Base-by-base conservation (phyloP, 2,888 invertebrate genomes). In the Drosophila fungiperda region DNA sequence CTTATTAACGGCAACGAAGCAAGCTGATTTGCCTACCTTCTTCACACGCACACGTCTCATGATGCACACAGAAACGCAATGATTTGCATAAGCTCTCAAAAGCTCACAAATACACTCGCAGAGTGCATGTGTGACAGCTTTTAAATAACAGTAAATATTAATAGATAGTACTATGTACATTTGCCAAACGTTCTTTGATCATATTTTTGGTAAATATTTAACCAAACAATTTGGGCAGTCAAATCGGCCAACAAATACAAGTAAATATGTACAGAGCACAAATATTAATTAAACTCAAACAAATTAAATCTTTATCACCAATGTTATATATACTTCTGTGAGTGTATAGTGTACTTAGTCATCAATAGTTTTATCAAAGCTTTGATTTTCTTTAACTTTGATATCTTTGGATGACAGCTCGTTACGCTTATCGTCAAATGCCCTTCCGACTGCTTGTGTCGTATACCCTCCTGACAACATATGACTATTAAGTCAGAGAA, bases 31-130 rank as follows among this genome's bases (percentile, higher is more conserved):
- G 36, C 50, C 23, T 50, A 53, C 17, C 35, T n/a, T 38, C 35
- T n/a, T 38, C 8, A 38, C 76, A 76, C 62, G 75, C 78, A 50
- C 58, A 29, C 20, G 26, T 58, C 78, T 61, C 78, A 78, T 73
- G 78, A 73, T 73, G 65, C 38, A 45, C 12, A n/a, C 35, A 23
- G 35, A 9, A 29, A 17, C 5, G 2, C 3, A n/a, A 35, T 29
- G 15, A 29, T 26, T 9, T 17, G 9, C 17, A 29, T 48, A 8
- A 49, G 48, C 23, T 58, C 35, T 26, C 0, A 1, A 53, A 61
- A 26, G 33, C 53, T 45, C 15, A 29, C 33, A 4, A 33, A 49
- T 29, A 52, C 32, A 23, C 29, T 11, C 0, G 1, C n/a, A 42
- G 4, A 12, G 15, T 29, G 20, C 3, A 48, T 11, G 36, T 23